phyloP scores from a whole-genome alignment of 1,140 invertebrate species.

The Caenorhabditis brenneri region DNA sequence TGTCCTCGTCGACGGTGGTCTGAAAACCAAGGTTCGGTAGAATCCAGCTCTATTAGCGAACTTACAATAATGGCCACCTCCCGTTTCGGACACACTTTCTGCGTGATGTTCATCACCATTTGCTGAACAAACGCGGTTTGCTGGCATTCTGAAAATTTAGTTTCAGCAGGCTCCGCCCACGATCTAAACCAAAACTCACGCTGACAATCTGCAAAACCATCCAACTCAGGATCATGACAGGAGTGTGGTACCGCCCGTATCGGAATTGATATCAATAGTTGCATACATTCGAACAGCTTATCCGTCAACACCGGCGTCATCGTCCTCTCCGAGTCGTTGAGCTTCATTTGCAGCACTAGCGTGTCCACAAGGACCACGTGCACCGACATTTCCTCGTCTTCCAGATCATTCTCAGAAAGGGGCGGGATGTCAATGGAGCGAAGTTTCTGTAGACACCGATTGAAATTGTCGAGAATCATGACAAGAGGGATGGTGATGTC shows the following conservation, averaged over 20 bases:
- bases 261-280: slow-evolving; percentile 76
- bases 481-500: slow-evolving; percentile 86
- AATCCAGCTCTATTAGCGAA: background rate
- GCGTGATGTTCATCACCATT: slow-evolving; percentile 55
- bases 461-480: slow-evolving; percentile 86
- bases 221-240: slow-evolving; percentile 74
- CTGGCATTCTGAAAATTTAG: slow-evolving; percentile 79
- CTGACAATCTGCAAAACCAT: slow-evolving; percentile 78
- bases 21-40: background rate
- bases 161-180: no score
- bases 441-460: slow-evolving; percentile 78
- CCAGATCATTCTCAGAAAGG: slow-evolving; percentile 78
- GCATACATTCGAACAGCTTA: slow-evolving; percentile 61
- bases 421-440: slow-evolving; percentile 74
- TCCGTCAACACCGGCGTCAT: slow-evolving; percentile 72
- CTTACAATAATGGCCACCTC: slow-evolving; percentile 48
- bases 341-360: slow-evolving; percentile 90
- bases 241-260: slow-evolving; percentile 79
- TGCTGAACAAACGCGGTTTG: slow-evolving; percentile 89
- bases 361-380: slow-evolving; percentile 96
- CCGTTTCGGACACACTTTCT: slow-evolving; percentile 48
- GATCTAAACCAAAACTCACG: no score
- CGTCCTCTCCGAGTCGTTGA: slow-evolving; percentile 87
- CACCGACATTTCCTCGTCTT: slow-evolving; percentile 74
- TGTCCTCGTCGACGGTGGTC: slow-evolving; percentile 10